Conservation (phyloP, 2,888 invertebrate species). For the Dinocampus coccinellae region DNA sequence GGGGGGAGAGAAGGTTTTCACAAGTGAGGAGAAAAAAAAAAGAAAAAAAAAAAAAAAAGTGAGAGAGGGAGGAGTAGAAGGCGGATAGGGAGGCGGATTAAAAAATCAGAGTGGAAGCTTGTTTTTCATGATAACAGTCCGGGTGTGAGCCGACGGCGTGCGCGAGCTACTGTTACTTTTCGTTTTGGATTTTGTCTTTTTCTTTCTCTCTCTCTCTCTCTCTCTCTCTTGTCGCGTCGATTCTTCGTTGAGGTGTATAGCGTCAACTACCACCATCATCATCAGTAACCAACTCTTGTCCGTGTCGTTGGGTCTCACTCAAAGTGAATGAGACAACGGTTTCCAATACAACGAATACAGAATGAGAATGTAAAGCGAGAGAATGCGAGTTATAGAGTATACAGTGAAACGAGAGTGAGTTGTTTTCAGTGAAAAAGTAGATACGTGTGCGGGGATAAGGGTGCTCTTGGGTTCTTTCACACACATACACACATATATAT, state of each 20-base stretch:
- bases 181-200: conserved; percentile 51
- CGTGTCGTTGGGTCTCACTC: conserved; percentile 41
- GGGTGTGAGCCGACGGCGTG: conserved; percentile 50
- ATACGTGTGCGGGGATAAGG: not conserved
- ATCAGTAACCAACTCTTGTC: conserved; percentile 44
- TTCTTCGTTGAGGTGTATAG: conserved; percentile 34
- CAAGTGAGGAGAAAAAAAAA: too few relatives aligned
- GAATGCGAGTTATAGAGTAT: conserved; percentile 18
- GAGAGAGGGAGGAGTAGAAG: not conserved
- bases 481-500: conserved; percentile 44
- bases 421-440: conserved; percentile 15
- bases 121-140: conserved; percentile 69
- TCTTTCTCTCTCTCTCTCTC: too few relatives aligned
- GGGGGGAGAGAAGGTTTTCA: too few relatives aligned
- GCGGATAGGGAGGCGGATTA: conserved; percentile 67
- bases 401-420: conserved; percentile 7
- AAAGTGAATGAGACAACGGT: conserved; percentile 34
- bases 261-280: conserved; percentile 34
- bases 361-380: conserved; percentile 5
- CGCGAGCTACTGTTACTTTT: conserved; percentile 59
- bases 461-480: not conserved
- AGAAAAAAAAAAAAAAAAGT: too few relatives aligned
- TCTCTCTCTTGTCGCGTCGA: conserved; percentile 39
- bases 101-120: conserved; percentile 71
- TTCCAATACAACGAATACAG: conserved; percentile 24